A percentile compares a stretch with the other conserved stretches of the same genome.
Conservation (phyloP, 2,888 invertebrate species). For the Agrilus biguttatus region DNA sequence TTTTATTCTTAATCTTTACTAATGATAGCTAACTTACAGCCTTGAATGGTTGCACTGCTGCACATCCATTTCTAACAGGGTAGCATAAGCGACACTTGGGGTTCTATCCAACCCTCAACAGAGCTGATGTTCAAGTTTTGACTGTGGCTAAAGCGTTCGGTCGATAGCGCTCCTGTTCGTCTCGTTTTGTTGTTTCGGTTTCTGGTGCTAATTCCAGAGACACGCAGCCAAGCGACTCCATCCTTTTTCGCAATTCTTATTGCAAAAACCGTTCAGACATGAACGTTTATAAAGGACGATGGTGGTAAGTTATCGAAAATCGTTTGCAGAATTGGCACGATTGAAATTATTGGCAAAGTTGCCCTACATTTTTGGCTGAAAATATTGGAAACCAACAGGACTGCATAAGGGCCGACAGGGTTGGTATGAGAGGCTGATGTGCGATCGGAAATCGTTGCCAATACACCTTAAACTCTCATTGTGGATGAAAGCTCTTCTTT, state of each 20-base stretch:
- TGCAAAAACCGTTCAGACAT: background rate
- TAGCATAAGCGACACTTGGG: slow-evolving; percentile 5
- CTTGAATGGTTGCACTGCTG: slow-evolving; percentile 4
- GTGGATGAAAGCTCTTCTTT: too few relatives aligned
- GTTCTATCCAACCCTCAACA: background rate
- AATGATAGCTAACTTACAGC: too few relatives aligned
- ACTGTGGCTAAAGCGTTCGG: too few relatives aligned
- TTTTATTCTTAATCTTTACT: too few relatives aligned
- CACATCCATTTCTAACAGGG: slow-evolving; percentile 5
- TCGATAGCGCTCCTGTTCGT: too few relatives aligned
- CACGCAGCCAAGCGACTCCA: too few relatives aligned
- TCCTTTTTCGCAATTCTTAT: too few relatives aligned
- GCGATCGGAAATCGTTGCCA: slow-evolving; percentile 22
- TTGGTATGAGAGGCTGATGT: slow-evolving; percentile 13
- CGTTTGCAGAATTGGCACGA: slow-evolving; percentile 13
- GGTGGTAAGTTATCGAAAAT: slow-evolving; percentile 15
- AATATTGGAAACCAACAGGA: slow-evolving; percentile 24
- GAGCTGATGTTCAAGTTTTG: too few relatives aligned
- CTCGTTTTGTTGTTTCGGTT: too few relatives aligned
- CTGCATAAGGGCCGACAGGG: slow-evolving; percentile 12
- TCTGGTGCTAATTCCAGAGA: too few relatives aligned
- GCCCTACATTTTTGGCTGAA: slow-evolving; percentile 17
- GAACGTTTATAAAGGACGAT: background rate
- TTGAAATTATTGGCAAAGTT: slow-evolving; percentile 11
- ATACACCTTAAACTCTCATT: slow-evolving; percentile 13